A percentile compares a stretch with the other conserved stretches of the same genome.
Evolutionary conservation across 2,113 vertebrate genomes (phyloP).

Genomic region (Mionectes macconnelli): DNA sequence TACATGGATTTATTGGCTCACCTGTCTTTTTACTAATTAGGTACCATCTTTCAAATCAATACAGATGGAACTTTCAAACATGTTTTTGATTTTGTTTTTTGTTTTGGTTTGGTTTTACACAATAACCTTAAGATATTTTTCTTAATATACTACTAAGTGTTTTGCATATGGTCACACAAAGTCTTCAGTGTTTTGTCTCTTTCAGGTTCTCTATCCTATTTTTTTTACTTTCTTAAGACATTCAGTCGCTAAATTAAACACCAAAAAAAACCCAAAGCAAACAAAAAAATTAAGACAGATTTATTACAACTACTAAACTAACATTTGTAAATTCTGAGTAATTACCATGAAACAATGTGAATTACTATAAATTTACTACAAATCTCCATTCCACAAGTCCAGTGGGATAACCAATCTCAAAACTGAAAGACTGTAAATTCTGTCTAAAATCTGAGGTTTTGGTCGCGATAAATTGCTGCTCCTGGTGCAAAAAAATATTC

Average conservation of each 20-base stretch:
- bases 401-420: neutral
- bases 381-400: neutral
- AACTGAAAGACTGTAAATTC: neutral
- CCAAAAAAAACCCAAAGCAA: neutral
- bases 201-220: neutral
- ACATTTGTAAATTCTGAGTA: neutral
- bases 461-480: neutral
- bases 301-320: neutral
- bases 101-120: neutral
- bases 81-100: neutral
- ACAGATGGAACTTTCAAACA: neutral
- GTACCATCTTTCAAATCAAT: neutral
- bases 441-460: neutral
- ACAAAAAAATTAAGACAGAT: neutral
- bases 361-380: neutral
- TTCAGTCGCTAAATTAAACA: neutral
- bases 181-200: neutral
- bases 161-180: neutral
- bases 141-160: neutral
- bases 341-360: neutral
- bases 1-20: neutral
- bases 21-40: neutral
- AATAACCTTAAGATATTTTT: neutral
- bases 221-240: neutral
- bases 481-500: neutral